Evolutionary conservation across 2,797 vertebrate species (phyloP), one percentile per base, ranked within the genome.

Genomic region (Lerista edwardsae): DNA sequence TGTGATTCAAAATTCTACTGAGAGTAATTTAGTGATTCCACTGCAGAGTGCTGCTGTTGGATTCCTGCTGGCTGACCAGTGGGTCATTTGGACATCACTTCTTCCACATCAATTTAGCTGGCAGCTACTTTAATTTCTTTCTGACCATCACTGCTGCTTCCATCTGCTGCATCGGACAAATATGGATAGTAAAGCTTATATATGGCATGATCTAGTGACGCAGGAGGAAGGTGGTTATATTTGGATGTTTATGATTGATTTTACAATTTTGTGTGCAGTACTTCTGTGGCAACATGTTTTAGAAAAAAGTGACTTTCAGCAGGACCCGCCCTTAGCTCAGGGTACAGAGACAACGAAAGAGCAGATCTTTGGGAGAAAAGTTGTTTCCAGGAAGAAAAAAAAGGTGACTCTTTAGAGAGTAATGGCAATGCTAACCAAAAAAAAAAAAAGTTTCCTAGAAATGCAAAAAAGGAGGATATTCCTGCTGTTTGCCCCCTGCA

Each of bases 401-500:
- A 51, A 77, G 86, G 82, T 25, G 31, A 1, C 36, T 29, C n/a
- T 82, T 82, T 44, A 84, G 25, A 82, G 91, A 27, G 68, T 88
- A 77, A 57, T 7, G 23, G 57, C 47, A 64, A 61, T 3, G 67
- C 71, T 76, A 65, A 69, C 77, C 79, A 68, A 23, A 17, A 17
- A 41, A 15, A 75, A 72, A 27, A 71, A 51, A 10, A 7, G 82
- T 86, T 78, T 87, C 34, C 47, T 51, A 39, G 62, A 75, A 79
- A 83, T 79, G 76, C 61, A 79, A 57, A 75, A 57, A 57, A 84
- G 76, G 14, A 91, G 62, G 51, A 75, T 85, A 75, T 51, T 69
- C 84, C 84, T 76, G 84, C 84, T 86, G 84, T 89, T 92, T 88
- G 51, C 15, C 81, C 78, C 89, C 86, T 89, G 90, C 87, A 84